Evolutionary conservation across 2,888 invertebrate genomes (phyloP).

Genomic region (Pseudoips prasinana): DNA sequence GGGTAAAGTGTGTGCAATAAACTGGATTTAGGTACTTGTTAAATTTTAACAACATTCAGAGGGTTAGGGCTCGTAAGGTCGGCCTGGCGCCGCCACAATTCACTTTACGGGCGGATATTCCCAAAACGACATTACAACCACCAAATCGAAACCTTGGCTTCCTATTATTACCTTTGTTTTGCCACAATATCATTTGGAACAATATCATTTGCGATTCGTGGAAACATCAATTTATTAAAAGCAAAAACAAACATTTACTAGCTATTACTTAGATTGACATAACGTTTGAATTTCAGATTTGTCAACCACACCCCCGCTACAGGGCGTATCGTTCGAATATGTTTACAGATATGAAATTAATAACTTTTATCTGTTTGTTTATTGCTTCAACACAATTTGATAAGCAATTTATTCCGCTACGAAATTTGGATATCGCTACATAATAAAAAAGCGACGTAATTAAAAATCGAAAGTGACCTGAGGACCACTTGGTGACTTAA

Average conservation of each 20-base stretch:
- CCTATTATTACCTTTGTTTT: slow-evolving; percentile 50
- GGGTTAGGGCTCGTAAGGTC: slow-evolving; percentile 31
- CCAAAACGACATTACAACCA: slow-evolving; percentile 35
- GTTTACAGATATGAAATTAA: slow-evolving; percentile 15
- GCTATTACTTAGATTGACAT: slow-evolving; percentile 11
- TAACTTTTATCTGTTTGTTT: too few species aligned
- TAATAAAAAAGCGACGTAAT: too few species aligned
- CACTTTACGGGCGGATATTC: slow-evolving; percentile 49
- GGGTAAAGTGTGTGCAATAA: slow-evolving; percentile 25
- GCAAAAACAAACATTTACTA: neutral
- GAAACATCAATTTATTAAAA: too few species aligned
- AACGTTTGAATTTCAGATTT: slow-evolving; percentile 30
- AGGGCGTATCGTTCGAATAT: neutral
- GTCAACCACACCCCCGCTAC: neutral
- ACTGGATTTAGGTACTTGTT: slow-evolving; percentile 44
- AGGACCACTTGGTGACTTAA: slow-evolving; percentile 20
- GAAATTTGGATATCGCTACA: too few species aligned
- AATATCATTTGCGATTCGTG: too few species aligned
- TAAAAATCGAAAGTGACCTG: neutral
- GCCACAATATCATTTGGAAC: slow-evolving; percentile 29
- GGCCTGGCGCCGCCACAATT: slow-evolving; percentile 35
- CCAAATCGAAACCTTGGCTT: slow-evolving; percentile 44
- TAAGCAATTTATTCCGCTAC: too few species aligned
- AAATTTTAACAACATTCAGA: slow-evolving; percentile 54
- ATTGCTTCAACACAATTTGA: too few species aligned